Evolutionary conservation across 2,888 invertebrate genomes (phyloP).

Genomic region (Ceriagrion tenellum): DNA sequence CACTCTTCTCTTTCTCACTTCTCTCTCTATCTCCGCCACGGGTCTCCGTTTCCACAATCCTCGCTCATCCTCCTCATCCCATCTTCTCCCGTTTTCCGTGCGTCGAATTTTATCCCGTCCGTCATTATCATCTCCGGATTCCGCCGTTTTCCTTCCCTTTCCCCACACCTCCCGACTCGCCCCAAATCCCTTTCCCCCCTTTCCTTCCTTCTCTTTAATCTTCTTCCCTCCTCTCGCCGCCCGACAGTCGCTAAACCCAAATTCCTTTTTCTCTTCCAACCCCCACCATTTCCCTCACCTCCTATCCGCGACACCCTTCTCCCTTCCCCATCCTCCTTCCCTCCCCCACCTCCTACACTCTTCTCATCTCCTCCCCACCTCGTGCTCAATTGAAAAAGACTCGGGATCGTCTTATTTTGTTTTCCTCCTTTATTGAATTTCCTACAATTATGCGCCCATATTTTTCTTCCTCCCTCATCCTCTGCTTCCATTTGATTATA

Average conservation of each 20-base stretch:
- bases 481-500: background rate
- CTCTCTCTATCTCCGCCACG: background rate
- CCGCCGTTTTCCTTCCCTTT: background rate
- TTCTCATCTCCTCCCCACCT: background rate
- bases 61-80: background rate
- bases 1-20: background rate
- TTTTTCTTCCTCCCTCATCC: background rate
- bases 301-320: background rate
- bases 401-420: slow-evolving; percentile 22
- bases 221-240: background rate
- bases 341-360: background rate
- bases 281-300: too few species aligned
- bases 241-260: background rate
- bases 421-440: background rate
- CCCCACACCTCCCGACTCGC: background rate
- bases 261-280: background rate
- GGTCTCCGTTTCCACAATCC: background rate
- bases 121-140: slow-evolving; percentile 11
- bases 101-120: background rate
- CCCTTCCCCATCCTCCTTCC: background rate
- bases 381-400: background rate
- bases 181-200: background rate
- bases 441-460: background rate
- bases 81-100: background rate
- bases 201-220: background rate